Conservation (phyloP, 2,888 invertebrate species). For the Eudasyphora cyanicolor region DNA sequence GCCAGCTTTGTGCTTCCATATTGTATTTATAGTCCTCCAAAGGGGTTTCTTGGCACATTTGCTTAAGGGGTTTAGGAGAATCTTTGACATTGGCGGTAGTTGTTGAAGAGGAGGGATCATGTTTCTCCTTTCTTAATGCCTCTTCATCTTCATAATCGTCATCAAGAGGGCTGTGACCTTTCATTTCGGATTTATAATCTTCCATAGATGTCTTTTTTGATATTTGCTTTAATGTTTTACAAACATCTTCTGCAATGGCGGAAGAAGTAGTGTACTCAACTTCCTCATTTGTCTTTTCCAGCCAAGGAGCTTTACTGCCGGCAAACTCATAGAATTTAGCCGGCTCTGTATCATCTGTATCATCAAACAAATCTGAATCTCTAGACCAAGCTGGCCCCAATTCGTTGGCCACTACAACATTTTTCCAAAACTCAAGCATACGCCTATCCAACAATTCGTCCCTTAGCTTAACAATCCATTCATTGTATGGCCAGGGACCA, state of each 20-base stretch:
- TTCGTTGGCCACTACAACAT: constrained; percentile 73
- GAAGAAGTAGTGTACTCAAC: too few species aligned
- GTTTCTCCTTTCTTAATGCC: too few species aligned
- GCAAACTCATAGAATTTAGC: constrained; percentile 72
- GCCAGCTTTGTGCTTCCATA: constrained; percentile 68
- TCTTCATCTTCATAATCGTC: too few species aligned
- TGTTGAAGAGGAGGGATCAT: too few species aligned
- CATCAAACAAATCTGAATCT: constrained; percentile 75
- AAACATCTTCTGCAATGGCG: too few species aligned
- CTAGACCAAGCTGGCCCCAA: constrained; percentile 74
- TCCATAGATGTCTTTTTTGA: not conserved
- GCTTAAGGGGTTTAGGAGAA: not conserved
- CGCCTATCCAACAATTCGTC: constrained; percentile 72
- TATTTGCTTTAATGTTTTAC: too few species aligned
- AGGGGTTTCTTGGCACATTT: constrained; percentile 54
- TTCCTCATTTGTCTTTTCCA: not conserved
- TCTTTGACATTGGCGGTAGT: not conserved
- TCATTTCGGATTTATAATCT: not conserved
- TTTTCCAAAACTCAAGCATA: constrained; percentile 75
- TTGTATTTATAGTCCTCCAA: constrained; percentile 66
- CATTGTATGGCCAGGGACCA: constrained; percentile 74
- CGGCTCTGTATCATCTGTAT: constrained; percentile 71
- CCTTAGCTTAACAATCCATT: constrained; percentile 76
- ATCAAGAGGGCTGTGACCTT: too few species aligned
- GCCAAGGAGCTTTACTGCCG: constrained; percentile 57